Evolutionary conservation across 2,888 invertebrate species (phyloP).

Genomic region (Apocheima hispidaria): DNA sequence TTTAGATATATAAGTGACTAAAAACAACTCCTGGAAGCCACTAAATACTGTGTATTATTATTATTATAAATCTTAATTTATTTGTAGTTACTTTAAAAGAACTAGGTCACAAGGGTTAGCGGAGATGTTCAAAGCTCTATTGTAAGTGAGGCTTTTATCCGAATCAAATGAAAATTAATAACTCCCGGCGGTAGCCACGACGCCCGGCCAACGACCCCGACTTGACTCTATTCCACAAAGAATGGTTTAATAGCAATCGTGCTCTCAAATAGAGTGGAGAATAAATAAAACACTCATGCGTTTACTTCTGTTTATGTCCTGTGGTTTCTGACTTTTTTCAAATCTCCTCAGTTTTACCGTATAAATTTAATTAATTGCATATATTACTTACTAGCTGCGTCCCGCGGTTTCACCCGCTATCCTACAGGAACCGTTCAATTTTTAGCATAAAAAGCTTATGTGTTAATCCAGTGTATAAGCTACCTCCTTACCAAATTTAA

Average conservation of each 20-base stretch:
- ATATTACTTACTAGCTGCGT: too few species aligned
- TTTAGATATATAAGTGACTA: too few species aligned
- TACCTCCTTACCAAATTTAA: too few species aligned
- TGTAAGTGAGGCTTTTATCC: slow-evolving; percentile 59
- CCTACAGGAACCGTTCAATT: too few species aligned
- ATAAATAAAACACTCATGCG: slow-evolving; percentile 1
- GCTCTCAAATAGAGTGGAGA: slow-evolving; percentile 42
- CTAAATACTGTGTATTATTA: too few species aligned
- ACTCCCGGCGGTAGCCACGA: slow-evolving; percentile 54
- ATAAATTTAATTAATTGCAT: too few species aligned
- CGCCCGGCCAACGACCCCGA: slow-evolving; percentile 57
- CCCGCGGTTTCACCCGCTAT: too few species aligned
- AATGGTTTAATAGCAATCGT: slow-evolving; percentile 44
- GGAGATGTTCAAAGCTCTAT: slow-evolving; percentile 47
- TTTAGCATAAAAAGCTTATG: too few species aligned
- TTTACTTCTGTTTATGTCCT: background rate
- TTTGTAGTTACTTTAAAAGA: slow-evolving; percentile 1
- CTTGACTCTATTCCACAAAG: slow-evolving; percentile 52
- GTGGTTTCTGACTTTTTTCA: background rate
- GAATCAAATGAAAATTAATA: slow-evolving; percentile 77
- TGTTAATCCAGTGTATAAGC: too few species aligned
- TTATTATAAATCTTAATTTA: too few species aligned
- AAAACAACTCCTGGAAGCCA: too few species aligned
- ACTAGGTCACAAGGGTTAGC: slow-evolving; percentile 46
- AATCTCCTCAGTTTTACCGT: too few species aligned